These are phyloP conservation scores for Sebastes cheni DNA, from an alignment of 2,797 vertebrate genomes.

Conservation along the genomic window DNA sequence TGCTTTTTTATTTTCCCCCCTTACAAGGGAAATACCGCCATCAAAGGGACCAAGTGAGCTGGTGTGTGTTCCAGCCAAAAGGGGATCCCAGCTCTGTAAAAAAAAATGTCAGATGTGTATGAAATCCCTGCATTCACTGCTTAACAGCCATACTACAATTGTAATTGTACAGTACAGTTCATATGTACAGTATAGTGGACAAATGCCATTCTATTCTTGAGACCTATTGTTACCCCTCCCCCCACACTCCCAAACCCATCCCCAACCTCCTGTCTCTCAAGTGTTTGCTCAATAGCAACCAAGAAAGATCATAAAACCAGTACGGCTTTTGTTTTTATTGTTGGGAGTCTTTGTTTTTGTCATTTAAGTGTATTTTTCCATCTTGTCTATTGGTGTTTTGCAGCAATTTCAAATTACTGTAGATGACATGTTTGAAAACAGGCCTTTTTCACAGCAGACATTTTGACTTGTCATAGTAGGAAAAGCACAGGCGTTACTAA, in stretches of 20 bases:
- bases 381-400: not conserved
- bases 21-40: constrained; percentile 67
- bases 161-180: constrained; percentile 74
- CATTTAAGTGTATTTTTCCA: not conserved
- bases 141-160: constrained; percentile 75
- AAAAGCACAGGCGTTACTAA: not conserved
- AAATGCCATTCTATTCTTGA: constrained; percentile 72
- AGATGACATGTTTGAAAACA: not conserved
- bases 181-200: constrained; percentile 79
- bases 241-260: constrained; percentile 32
- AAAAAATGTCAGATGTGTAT: constrained; percentile 69
- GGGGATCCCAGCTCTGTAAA: constrained; percentile 76
- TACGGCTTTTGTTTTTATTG: constrained; percentile 69
- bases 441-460: not conserved
- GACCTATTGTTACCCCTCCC: constrained; percentile 51
- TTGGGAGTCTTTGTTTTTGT: constrained; percentile 35
- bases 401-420: not conserved
- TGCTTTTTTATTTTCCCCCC: constrained; percentile 71
- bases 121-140: constrained; percentile 73
- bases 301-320: constrained; percentile 79
- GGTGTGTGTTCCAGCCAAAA: constrained; percentile 73
- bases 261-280: constrained; percentile 73
- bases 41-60: constrained; percentile 86
- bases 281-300: constrained; percentile 87
- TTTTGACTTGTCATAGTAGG: not conserved